Evolutionary conservation across 2,888 invertebrate genomes (phyloP), one percentile per base, ranked within the genome.

Genomic region (Mellilla xanthometata): DNA sequence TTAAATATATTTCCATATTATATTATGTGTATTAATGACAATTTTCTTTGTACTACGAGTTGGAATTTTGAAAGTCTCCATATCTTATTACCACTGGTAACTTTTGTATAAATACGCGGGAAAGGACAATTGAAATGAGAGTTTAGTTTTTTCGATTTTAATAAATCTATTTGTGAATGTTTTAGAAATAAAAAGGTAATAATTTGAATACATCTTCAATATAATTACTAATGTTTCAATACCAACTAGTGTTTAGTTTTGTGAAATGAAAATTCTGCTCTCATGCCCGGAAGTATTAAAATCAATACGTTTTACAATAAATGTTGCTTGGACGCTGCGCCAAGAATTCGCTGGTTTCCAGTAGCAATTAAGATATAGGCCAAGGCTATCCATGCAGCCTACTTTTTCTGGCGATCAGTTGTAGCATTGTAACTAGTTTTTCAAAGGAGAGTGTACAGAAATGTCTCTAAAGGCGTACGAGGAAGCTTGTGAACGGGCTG

Each of bases 401-500:
- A 48, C 19, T 44, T 33, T 53, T 35, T 43, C 48, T 26, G 36
- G 9, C 12, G 32, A 1, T 41, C 46, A 29, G 52, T 41, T 27
- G 24, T 24, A 35, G 26, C 12, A 24, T 31, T 10, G n/a, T n/a
- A 34, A 33, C 9, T 31, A 39, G 31, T 26, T 41, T 31, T 35
- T 32, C n/a, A 12, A n/a, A n/a, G n/a, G n/a, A n/a, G n/a, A n/a
- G n/a, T 39, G 34, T 29, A 50, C 32, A 8, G 73, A 56, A 62
- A 92, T 93, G 92, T 89, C 92, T 9, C 90, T 93, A 69, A 92
- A 92, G 54, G 92, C 93, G 9, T 95, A 95, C 65, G 93, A 94
- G 76, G 92, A 94, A 72, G 95, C 95, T 46, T 95, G 95, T 65
- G 93, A 94, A 78, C 88, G 95, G 48, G 95, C 95, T 0, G 95